These are phyloP conservation scores for Atethmia centrago DNA, from an alignment of 2,888 invertebrate species.

Conservation along the genomic window DNA sequence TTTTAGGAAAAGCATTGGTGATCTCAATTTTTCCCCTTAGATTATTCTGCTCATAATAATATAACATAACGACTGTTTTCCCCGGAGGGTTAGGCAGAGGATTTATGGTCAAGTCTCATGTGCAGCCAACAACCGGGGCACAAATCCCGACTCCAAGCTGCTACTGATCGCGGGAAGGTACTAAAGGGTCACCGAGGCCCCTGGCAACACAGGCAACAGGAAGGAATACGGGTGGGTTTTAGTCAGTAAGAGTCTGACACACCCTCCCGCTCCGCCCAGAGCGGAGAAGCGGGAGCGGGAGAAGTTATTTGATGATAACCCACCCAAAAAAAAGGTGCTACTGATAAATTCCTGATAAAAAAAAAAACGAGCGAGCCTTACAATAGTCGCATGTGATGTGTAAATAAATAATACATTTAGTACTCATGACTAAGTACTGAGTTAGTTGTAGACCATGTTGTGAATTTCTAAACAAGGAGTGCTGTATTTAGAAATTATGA, in stretches of 20 bases:
- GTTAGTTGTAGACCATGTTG: slow-evolving; percentile 11
- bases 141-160: background rate
- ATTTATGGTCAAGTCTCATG: background rate
- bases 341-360: background rate
- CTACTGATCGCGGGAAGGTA: too few species aligned
- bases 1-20: background rate
- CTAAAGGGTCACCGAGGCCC: too few species aligned
- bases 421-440: slow-evolving; percentile 18
- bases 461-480: slow-evolving; percentile 44
- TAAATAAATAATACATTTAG: too few species aligned
- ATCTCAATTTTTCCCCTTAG: background rate
- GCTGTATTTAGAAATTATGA: slow-evolving; percentile 33
- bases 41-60: background rate
- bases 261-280: too few species aligned
- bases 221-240: too few species aligned
- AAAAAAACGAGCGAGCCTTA: too few species aligned
- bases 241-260: too few species aligned
- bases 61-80: background rate
- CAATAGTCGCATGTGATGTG: too few species aligned
- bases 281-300: too few species aligned
- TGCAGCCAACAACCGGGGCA: background rate
- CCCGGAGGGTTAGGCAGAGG: background rate
- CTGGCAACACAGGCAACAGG: too few species aligned
- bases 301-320: too few species aligned
- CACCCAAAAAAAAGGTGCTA: too few species aligned